These are phyloP conservation scores for Enteromius paludinosus DNA, from an alignment of 2,797 vertebrate genomes.

Conservation along the genomic window DNA sequence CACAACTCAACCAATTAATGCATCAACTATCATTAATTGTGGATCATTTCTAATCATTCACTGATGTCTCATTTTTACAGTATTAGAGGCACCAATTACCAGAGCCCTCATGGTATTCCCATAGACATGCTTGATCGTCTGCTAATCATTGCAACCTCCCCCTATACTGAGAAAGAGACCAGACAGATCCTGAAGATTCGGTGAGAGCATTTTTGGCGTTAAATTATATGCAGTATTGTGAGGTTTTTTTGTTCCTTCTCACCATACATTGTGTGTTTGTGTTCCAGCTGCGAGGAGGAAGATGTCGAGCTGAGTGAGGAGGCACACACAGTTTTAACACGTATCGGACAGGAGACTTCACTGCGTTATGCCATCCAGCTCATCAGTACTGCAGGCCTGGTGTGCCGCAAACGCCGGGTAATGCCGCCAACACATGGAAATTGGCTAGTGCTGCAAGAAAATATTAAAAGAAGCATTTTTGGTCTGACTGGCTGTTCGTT, in stretches of 20 bases:
- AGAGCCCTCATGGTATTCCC: slow-evolving; percentile 94
- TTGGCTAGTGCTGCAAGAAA: neutral
- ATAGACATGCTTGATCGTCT: slow-evolving; percentile 91
- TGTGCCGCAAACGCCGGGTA: slow-evolving; percentile 93
- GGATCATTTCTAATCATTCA: neutral
- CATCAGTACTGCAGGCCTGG: slow-evolving; percentile 91
- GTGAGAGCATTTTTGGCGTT: slow-evolving; percentile 67
- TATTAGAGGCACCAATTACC: slow-evolving; percentile 93
- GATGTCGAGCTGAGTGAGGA: slow-evolving; percentile 95
- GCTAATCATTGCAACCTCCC: slow-evolving; percentile 90
- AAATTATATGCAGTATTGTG: neutral
- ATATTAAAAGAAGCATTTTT: neutral
- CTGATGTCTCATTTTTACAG: slow-evolving; percentile 66
- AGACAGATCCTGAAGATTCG: slow-evolving; percentile 94
- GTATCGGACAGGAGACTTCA: slow-evolving; percentile 93
- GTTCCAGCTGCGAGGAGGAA: slow-evolving; percentile 93
- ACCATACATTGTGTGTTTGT: neutral
- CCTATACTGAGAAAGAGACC: slow-evolving; percentile 93
- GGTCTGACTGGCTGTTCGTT: slow-evolving; percentile 5
- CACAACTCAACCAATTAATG: neutral
- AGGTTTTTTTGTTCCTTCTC: neutral
- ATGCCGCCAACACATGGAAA: neutral
- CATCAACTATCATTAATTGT: neutral
- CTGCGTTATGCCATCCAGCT: slow-evolving; percentile 95
- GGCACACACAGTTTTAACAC: slow-evolving; percentile 90